Conservation (phyloP, 1,140 invertebrate genomes). For the Formica exsecta region DNA sequence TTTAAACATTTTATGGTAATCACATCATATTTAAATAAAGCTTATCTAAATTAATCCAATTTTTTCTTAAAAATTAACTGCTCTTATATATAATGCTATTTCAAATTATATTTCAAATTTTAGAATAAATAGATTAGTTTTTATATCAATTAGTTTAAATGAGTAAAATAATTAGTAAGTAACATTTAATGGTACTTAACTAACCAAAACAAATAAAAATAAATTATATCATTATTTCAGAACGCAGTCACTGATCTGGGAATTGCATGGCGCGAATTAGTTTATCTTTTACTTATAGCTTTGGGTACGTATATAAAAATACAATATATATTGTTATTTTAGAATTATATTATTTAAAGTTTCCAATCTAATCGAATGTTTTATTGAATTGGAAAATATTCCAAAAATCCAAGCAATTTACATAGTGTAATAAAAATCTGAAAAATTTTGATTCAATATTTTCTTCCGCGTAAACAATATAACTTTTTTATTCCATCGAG, state of each 20-base stretch:
- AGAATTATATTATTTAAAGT: background rate
- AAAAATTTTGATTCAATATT: background rate
- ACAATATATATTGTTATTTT: background rate
- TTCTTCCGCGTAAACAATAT: background rate
- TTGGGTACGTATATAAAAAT: constrained; percentile 86
- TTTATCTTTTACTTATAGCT: constrained; percentile 88
- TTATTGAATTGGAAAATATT: constrained; percentile 6
- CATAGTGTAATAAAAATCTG: background rate
- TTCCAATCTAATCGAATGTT: constrained; percentile 4
- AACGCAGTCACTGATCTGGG: constrained; percentile 89
- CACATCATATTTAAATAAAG: background rate
- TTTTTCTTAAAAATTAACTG: background rate
- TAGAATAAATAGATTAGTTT: background rate
- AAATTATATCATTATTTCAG: constrained; percentile 79
- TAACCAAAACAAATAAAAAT: constrained; percentile 18
- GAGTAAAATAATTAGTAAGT: background rate
- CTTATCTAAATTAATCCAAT: background rate
- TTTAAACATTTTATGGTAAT: background rate
- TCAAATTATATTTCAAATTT: background rate
- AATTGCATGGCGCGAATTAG: constrained; percentile 88
- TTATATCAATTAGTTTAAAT: background rate
- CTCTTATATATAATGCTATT: background rate
- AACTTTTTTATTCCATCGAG: background rate
- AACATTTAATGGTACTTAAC: background rate
- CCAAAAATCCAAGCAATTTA: background rate